Conservation (phyloP, 2,888 invertebrate genomes). For the Cremastinae sp. region DNA sequence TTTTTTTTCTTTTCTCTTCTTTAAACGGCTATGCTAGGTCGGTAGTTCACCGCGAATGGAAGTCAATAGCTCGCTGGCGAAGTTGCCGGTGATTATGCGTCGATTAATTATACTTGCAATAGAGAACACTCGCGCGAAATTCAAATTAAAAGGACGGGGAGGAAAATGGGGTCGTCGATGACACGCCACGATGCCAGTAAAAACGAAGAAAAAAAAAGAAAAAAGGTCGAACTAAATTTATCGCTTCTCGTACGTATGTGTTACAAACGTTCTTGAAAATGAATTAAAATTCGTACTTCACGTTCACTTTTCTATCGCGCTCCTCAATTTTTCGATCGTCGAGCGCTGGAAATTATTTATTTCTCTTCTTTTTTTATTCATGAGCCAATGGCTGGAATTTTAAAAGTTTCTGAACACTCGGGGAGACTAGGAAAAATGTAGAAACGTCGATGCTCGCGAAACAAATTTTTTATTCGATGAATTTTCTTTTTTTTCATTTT, state of each 20-base stretch:
- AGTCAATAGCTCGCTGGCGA: slow-evolving; percentile 17
- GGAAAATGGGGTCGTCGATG: slow-evolving; percentile 41
- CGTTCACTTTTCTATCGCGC: no score
- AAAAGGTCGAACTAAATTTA: slow-evolving; percentile 25
- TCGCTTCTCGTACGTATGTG: slow-evolving; percentile 33
- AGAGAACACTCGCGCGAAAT: slow-evolving; percentile 32
- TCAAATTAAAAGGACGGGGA: slow-evolving; percentile 41
- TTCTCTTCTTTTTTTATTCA: no score
- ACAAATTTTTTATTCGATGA: background rate
- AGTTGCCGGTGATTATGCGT: slow-evolving; percentile 39
- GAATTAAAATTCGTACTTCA: slow-evolving; percentile 9
- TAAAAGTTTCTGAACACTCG: no score
- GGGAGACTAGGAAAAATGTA: background rate
- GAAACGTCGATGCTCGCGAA: no score
- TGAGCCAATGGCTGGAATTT: no score
- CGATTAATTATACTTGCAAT: slow-evolving; percentile 45
- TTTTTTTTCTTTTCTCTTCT: background rate
- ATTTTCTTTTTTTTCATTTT: slow-evolving; percentile 5
- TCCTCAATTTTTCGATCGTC: background rate
- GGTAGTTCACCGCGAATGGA: slow-evolving; percentile 13
- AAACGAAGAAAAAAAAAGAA: slow-evolving; percentile 5
- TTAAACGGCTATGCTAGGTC: background rate
- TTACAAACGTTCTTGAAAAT: background rate
- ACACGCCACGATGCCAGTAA: slow-evolving; percentile 36
- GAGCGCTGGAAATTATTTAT: background rate